Base-by-base conservation (phyloP, 2,797 vertebrate species). In the Phalanger gymnotis region DNA sequence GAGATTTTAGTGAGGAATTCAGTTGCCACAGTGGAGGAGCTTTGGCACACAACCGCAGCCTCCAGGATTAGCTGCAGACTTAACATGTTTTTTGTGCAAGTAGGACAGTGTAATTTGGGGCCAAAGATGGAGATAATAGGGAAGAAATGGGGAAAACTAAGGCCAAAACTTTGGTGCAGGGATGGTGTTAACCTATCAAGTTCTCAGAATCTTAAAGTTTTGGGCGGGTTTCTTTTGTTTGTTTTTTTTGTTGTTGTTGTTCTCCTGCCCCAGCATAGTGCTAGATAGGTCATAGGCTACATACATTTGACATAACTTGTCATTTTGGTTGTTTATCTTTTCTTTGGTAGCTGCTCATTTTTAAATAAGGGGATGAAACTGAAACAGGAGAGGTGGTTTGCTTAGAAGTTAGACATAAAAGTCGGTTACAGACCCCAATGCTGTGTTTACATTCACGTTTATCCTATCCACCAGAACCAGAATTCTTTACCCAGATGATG, bases 291-390 rank as follows among this genome's bases (percentile, higher is more conserved):
- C 40, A 93, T 66, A 12, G 57, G 90, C 93, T 93, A 27, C 91
- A 94, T 94, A 95, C 81, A 93, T 90, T 94, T 90, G 34, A 47
- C 19, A 10, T 81, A 81, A 73, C 19, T 40, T 73, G n/a, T 40
- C n/a, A 73, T 40, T 40, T 73, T 40, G n/a, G n/a, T 25, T 81
- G 22, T 40, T 81, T 81, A 6, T 81, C 66, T 81, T 81, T 40
- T 81, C 90, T 93, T 94, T 94, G 66, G 94, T 56, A 96, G 30
- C 92, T 95, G 52, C 30, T 96, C 52, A n/a, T 95, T 40, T 87
- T 94, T 94, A 91, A 93, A 93, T 51, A 95, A 95, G 81, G 2
- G 94, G 93, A 58, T n/a, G 61, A 89, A 96, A 61, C 4, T 89
- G 92, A 94, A 93, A 51, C 0, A 91, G 51, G 47, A 91, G 57